phyloP scores from a whole-genome alignment of 2,888 invertebrate genomes.

The Plagiodera versicolora region DNA sequence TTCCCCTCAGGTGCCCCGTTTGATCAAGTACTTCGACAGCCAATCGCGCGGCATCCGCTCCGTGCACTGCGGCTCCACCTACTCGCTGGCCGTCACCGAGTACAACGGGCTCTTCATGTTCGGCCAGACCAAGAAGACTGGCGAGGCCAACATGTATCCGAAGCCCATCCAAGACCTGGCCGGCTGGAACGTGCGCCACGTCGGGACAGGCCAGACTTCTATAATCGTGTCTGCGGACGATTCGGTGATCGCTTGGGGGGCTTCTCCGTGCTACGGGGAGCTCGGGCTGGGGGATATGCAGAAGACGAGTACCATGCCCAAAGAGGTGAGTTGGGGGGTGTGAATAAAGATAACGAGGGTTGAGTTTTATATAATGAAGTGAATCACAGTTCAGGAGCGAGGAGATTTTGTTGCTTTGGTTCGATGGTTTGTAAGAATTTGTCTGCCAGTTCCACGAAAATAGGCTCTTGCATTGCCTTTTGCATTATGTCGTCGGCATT shows the following conservation, averaged over 20 bases:
- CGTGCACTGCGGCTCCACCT: slow-evolving; percentile 83
- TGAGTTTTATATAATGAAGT: background rate
- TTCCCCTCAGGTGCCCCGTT: slow-evolving; percentile 57
- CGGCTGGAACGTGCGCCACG: slow-evolving; percentile 86
- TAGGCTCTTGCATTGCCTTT: slow-evolving; percentile 75
- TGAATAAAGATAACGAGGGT: too few species aligned
- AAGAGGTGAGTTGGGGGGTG: too few species aligned
- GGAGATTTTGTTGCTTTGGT: slow-evolving; percentile 41
- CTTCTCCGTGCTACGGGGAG: slow-evolving; percentile 93
- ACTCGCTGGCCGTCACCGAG: slow-evolving; percentile 83
- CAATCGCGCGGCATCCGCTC: slow-evolving; percentile 81
- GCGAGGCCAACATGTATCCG: slow-evolving; percentile 96
- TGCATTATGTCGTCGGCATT: slow-evolving; percentile 67
- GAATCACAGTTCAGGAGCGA: background rate
- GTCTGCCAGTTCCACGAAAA: slow-evolving; percentile 78
- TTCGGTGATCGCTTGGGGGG: slow-evolving; percentile 88
- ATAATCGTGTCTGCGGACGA: slow-evolving; percentile 89
- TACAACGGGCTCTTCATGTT: slow-evolving; percentile 77
- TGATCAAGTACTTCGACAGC: slow-evolving; percentile 86
- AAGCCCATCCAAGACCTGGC: slow-evolving; percentile 92
- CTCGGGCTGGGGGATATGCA: slow-evolving; percentile 84
- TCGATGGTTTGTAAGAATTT: slow-evolving; percentile 65
- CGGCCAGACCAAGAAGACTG: slow-evolving; percentile 89
- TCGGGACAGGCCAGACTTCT: slow-evolving; percentile 83
- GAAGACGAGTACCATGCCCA: slow-evolving; percentile 85